Conservation (phyloP, 2,888 invertebrate species). For the Leptinotarsa tumamoca region DNA sequence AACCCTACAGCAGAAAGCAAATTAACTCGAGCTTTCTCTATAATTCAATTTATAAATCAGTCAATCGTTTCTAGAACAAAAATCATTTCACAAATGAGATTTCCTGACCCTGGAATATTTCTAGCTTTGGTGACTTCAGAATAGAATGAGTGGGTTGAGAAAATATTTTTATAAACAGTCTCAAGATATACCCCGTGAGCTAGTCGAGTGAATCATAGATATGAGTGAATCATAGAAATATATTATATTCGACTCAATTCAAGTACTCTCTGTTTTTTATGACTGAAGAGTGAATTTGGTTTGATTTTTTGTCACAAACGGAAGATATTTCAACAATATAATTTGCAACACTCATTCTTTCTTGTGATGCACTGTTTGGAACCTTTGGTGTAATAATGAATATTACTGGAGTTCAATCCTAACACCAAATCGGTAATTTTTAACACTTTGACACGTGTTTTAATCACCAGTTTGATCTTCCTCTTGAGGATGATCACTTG, state of each 20-base stretch:
- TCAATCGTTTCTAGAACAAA: background rate
- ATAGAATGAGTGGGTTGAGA: background rate
- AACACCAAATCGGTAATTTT: too few species aligned
- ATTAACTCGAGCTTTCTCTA: background rate
- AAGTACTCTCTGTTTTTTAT: too few species aligned
- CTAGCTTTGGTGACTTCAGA: background rate
- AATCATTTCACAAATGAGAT: background rate
- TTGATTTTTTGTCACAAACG: too few species aligned
- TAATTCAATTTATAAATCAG: background rate
- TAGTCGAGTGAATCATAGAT: background rate
- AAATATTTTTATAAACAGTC: background rate
- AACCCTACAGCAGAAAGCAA: background rate
- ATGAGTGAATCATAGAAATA: background rate
- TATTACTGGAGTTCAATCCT: too few species aligned
- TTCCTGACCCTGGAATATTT: background rate
- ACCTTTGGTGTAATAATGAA: too few species aligned
- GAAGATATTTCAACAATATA: too few species aligned
- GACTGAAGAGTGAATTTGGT: too few species aligned
- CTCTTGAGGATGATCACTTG: too few species aligned
- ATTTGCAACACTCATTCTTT: too few species aligned
- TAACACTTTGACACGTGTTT: too few species aligned
- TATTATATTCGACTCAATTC: background rate
- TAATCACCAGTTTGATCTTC: too few species aligned
- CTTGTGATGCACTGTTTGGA: too few species aligned
- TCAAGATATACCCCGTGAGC: background rate